Evolutionary conservation across 2,797 vertebrate species (phyloP).

Genomic region (Acridotheres tristis): DNA sequence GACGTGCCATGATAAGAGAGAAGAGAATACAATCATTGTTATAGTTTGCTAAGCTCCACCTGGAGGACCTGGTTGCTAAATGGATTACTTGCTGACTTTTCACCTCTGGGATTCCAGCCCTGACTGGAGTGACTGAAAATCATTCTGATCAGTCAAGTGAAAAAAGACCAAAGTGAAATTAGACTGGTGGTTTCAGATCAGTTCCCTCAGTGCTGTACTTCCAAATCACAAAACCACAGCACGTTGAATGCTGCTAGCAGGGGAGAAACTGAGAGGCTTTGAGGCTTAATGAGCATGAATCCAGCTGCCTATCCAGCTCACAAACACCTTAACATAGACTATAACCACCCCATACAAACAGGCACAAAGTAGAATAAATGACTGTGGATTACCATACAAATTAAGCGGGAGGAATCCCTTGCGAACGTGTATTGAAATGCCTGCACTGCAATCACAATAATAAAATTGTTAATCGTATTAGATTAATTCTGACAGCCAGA

Average conservation of each 20-base stretch:
- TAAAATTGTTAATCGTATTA: slow-evolving; percentile 7
- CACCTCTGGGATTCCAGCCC: slow-evolving; percentile 70
- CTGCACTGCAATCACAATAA: not conserved
- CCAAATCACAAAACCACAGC: slow-evolving; percentile 67
- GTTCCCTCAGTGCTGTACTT: slow-evolving; percentile 48
- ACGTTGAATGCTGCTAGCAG: slow-evolving; percentile 31
- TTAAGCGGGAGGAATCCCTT: slow-evolving; percentile 31
- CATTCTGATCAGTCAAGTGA: slow-evolving; percentile 77
- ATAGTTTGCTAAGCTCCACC: slow-evolving; percentile 57
- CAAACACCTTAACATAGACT: slow-evolving; percentile 6
- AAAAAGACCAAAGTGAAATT: slow-evolving; percentile 72
- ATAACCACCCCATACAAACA: not conserved
- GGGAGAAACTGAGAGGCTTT: slow-evolving; percentile 38
- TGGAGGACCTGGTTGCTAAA: slow-evolving; percentile 69
- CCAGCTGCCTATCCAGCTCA: slow-evolving; percentile 15
- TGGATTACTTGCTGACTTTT: slow-evolving; percentile 73
- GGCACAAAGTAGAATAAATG: slow-evolving; percentile 26
- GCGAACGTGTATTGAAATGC: not conserved
- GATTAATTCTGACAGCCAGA: slow-evolving; percentile 20
- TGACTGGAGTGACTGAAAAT: slow-evolving; percentile 75
- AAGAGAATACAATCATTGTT: slow-evolving; percentile 48
- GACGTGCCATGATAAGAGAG: not conserved
- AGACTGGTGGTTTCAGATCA: slow-evolving; percentile 63
- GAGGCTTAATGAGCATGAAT: slow-evolving; percentile 45
- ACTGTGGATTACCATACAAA: slow-evolving; percentile 45